Evolutionary conservation across 2,113 vertebrate species (phyloP), one percentile per base, ranked within the genome.

Genomic region (Menidia beryllina): DNA sequence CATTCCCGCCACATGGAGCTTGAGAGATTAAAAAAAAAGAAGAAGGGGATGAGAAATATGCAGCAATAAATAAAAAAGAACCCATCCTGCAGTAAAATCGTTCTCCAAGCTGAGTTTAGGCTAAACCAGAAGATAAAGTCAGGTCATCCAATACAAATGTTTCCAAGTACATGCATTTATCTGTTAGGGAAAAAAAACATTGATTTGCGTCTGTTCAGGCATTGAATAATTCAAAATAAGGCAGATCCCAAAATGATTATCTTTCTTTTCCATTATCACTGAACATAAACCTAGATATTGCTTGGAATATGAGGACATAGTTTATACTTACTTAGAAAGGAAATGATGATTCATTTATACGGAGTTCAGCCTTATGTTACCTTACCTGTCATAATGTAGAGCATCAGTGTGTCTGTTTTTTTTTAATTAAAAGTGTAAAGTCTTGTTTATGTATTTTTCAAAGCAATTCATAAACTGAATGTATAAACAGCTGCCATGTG

Each of bases 1-100:
- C 92, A 80, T 99, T 99, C 63, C 98, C 97, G 80, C 98, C 98
- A 90, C 98, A 99, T 43, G 98, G 98, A 90, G 97, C 98, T 99
- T 89, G 72, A 77, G 39, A 72, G 50, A 66, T 9, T 19, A 48
- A 25, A 77, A 12, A 61, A 41, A 41, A 72, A 19, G 4, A 45
- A 43, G 15, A 47, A 1, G 50, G n/a, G 9, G 8, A 51, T 68
- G 7, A 79, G 8, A 57, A 50, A 64, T 17, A 81, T 24, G 10
- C 17, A 23, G 8, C n/a, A 6, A 67, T 53, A 13, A 50, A 7
- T 55, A 56, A 63, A 17, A 60, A 55, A 4, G 30, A 48, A 13
- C 11, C 13, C 21, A n/a, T 13, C 12, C 57, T 56, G 30, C 14
- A 43, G 30, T 54, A 61, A 65, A 72, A 0, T 21, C 27, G 70